Evolutionary conservation across 2,113 vertebrate species (phyloP), one percentile per base, ranked within the genome.

Genomic region (Apistogramma diplotaenia): DNA sequence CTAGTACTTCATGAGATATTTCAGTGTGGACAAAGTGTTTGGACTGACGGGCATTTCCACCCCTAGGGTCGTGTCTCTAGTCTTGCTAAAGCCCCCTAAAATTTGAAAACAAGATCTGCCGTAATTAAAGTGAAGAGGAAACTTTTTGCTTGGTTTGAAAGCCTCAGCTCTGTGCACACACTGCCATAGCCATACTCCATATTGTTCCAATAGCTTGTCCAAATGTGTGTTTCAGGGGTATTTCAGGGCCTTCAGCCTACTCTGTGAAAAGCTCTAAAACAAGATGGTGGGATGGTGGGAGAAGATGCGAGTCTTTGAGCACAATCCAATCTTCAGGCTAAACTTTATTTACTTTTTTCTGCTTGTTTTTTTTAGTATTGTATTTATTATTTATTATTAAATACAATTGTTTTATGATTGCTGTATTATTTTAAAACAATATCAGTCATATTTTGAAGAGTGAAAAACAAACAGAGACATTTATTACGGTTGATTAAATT

Each of bases 231-330:
- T 83, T 87, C 73, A 90, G 88, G 86, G 82, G 54, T 71, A 79
- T 83, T 78, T 89, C 73, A 31, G 65, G 65, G 43, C 37, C 21
- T 27, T 82, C 81, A 58, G 60, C 80, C 65, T 54, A 19, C 55
- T 73, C 58, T 4, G 40, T 53, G 83, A 78, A 87, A 85, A 72
- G 58, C 73, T 84, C 84, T 54, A 87, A 85, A 89, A 87, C 73
- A 75, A 74, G 80, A 65, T 54, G 29, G 61, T 46, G 35, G 35
- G 59, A 40, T 8, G 21, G 23, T 49, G 29, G 6, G 59, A 18
- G 21, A 40, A 43, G 25, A 15, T 23, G 31, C 31, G 53, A 81
- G 78, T 49, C 27, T 57, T 23, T 2, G 15, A 53, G 43, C 57
- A 57, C 59, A 18, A 31, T 37, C 71, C 54, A 86, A 54, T 62